A percentile compares a stretch with the other conserved stretches of the same genome.
Evolutionary conservation across 1,140 invertebrate species (phyloP).

Genomic region (Phymastichus coffea): DNA sequence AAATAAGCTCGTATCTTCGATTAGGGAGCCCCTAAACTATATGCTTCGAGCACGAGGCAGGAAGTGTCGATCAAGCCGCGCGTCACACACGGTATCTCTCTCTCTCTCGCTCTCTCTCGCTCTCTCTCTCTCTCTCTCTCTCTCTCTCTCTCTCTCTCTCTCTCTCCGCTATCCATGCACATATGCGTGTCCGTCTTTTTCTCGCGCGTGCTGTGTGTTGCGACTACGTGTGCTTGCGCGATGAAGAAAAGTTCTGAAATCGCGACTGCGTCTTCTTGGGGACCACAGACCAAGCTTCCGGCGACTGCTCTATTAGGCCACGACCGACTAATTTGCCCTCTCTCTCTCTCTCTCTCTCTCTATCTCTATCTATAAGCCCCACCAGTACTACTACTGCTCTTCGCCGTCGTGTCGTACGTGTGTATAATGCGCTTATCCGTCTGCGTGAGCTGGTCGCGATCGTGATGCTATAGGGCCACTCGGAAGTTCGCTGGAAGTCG

Average conservation of each 20-base stretch:
- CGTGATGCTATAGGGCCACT: slow-evolving; percentile 43
- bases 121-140: too few species aligned
- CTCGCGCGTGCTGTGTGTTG: not conserved
- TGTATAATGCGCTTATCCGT: not conserved
- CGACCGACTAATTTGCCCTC: slow-evolving; percentile 13
- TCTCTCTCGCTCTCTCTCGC: too few species aligned
- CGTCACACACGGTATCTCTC: too few species aligned
- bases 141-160: not conserved
- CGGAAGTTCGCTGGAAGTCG: slow-evolving; percentile 46
- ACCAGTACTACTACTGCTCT: too few species aligned
- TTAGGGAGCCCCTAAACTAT: too few species aligned
- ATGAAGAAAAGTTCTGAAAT: too few species aligned
- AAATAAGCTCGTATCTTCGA: too few species aligned
- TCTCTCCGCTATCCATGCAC: not conserved
- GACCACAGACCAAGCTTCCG: too few species aligned
- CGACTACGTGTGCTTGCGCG: too few species aligned
- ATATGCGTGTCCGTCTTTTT: not conserved
- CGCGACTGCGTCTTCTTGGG: too few species aligned
- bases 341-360: not conserved
- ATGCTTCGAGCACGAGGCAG: too few species aligned
- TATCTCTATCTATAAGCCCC: not conserved
- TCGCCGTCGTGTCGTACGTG: not conserved
- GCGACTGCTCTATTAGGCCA: slow-evolving; percentile 10
- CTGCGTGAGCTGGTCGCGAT: not conserved
- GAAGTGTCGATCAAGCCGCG: too few species aligned